Evolutionary conservation across 2,797 vertebrate species (phyloP).

Genomic region (Malurus leucopterus): DNA sequence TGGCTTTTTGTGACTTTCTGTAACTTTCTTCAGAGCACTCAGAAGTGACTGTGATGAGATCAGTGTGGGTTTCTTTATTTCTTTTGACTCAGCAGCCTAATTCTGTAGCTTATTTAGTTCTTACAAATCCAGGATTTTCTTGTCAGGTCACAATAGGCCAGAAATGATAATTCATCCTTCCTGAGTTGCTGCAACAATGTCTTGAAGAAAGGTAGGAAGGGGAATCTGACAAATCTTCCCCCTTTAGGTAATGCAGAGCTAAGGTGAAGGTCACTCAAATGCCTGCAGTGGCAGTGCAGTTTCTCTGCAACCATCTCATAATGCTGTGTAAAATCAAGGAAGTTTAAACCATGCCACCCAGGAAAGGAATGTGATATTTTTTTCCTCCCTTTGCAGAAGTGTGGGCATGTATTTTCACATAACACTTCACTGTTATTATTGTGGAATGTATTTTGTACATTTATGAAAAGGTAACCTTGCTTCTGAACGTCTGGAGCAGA

Average conservation of each 20-base stretch:
- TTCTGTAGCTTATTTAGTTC: neutral
- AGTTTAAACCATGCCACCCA: neutral
- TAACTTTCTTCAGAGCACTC: neutral
- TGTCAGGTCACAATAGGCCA: neutral
- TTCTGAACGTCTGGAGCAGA: neutral
- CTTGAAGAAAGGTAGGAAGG: neutral
- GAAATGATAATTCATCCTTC: neutral
- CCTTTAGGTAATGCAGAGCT: neutral
- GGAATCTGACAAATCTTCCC: neutral
- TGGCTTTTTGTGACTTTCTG: neutral
- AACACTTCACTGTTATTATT: neutral
- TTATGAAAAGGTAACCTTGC: neutral
- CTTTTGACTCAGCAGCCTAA: neutral
- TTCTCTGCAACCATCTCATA: neutral
- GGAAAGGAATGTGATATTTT: neutral
- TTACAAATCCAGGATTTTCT: slow-evolving; percentile 5
- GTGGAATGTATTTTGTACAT: neutral
- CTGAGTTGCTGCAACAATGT: neutral
- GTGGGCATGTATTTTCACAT: neutral
- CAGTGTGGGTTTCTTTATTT: neutral
- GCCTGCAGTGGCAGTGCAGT: slow-evolving; percentile 8
- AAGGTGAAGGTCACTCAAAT: slow-evolving; percentile 7
- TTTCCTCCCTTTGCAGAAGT: neutral
- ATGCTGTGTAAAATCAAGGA: neutral
- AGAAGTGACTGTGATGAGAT: neutral